Conservation (phyloP, 2,113 vertebrate genomes). For the Noctilio leporinus region DNA sequence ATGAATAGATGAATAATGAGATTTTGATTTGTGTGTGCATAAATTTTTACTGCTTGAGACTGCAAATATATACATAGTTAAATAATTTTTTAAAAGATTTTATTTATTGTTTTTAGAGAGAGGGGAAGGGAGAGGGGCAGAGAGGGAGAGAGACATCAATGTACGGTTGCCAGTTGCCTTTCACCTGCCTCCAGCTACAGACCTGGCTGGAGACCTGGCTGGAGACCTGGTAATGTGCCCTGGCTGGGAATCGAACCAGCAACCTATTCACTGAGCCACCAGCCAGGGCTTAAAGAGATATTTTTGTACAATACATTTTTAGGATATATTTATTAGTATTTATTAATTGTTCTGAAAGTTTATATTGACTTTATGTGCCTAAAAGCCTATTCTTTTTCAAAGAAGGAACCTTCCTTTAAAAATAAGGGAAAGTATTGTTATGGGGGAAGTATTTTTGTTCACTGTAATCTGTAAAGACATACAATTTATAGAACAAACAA, state of each 20-base stretch:
- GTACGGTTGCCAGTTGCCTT: too few relatives aligned
- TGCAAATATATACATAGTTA: background rate
- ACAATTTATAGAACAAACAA: slow-evolving; percentile 7
- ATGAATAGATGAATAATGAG: background rate
- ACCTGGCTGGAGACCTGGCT: too few relatives aligned
- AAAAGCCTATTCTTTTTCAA: background rate
- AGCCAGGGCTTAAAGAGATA: too few relatives aligned
- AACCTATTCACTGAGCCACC: too few relatives aligned
- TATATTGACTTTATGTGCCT: background rate
- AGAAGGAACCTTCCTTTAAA: background rate
- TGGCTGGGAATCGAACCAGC: too few relatives aligned
- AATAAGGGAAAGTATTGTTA: background rate
- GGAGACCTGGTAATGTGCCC: too few relatives aligned
- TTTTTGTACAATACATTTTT: background rate
- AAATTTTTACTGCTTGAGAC: background rate
- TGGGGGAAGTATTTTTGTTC: background rate
- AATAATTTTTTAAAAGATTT: too few relatives aligned
- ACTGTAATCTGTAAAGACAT: background rate
- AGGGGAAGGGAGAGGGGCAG: too few relatives aligned
- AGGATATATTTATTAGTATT: background rate
- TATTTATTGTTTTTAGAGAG: too few relatives aligned
- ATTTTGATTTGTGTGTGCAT: background rate
- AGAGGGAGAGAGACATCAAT: too few relatives aligned
- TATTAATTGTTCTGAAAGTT: background rate
- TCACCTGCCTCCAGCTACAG: too few relatives aligned